phyloP scores from a whole-genome alignment of 2,797 vertebrate species.

The Myripristis jacobus region DNA sequence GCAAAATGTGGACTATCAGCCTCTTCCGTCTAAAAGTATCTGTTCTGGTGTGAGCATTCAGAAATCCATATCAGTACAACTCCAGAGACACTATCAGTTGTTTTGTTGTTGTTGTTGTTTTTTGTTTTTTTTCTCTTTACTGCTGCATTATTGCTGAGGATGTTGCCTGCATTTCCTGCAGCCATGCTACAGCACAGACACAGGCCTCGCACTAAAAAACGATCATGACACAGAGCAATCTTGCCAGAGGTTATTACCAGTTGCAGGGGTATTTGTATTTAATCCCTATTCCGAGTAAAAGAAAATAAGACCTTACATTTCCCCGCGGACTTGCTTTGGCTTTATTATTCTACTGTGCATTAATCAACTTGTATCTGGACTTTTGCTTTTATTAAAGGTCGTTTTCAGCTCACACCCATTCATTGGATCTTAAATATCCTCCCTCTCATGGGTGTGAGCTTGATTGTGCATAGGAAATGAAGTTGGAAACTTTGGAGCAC shows the following conservation, averaged over 20 bases:
- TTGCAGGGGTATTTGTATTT: constrained; percentile 68
- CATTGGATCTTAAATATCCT: constrained; percentile 86
- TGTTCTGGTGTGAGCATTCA: constrained; percentile 27
- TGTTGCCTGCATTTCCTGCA: constrained; percentile 45
- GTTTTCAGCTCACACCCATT: constrained; percentile 84
- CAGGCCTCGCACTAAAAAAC: constrained; percentile 47
- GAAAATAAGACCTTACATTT: constrained; percentile 73
- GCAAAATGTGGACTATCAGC: neutral
- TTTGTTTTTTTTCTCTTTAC: constrained; percentile 35
- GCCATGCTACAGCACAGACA: constrained; percentile 41
- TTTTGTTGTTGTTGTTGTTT: too few relatives aligned
- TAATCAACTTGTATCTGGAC: constrained; percentile 77
- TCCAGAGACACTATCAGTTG: constrained; percentile 44
- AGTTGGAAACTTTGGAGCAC: constrained; percentile 86
- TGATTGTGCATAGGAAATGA: constrained; percentile 92
- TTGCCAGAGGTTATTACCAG: constrained; percentile 69
- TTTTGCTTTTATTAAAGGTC: constrained; percentile 83
- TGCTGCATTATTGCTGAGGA: constrained; percentile 50
- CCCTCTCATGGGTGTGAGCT: constrained; percentile 83
- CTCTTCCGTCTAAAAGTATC: neutral
- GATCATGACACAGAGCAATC: constrained; percentile 62
- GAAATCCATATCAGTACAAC: constrained; percentile 46
- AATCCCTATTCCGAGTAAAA: constrained; percentile 71
- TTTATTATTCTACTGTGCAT: constrained; percentile 72
- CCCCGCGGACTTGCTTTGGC: constrained; percentile 64